Conservation (phyloP, 2,113 vertebrate species). For the Gobio gobio region DNA sequence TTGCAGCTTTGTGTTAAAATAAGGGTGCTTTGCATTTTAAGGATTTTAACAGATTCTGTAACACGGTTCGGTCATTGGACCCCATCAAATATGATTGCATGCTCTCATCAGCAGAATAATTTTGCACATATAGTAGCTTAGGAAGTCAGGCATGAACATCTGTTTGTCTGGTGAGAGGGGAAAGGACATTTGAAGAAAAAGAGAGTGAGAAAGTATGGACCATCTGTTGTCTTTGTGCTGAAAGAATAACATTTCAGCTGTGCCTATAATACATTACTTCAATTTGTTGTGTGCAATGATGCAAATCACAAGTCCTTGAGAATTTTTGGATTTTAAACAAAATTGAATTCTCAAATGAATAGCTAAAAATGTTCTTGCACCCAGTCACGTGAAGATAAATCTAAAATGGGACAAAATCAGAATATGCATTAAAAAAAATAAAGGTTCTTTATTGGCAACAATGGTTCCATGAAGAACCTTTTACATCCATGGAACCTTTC, state of each 20-base stretch:
- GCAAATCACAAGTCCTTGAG: background rate
- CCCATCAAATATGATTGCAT: background rate
- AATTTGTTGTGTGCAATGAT: background rate
- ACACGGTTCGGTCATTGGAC: background rate
- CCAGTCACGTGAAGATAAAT: background rate
- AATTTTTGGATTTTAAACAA: background rate
- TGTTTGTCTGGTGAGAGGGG: slow-evolving; percentile 1
- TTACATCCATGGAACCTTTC: too few relatives aligned
- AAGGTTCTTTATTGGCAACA: too few relatives aligned
- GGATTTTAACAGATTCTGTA: background rate
- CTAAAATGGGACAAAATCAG: background rate
- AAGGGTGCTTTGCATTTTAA: background rate
- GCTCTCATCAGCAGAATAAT: background rate
- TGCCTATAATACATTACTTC: slow-evolving; percentile 10
- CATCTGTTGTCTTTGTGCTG: slow-evolving; percentile 41
- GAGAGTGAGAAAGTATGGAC: slow-evolving; percentile 5
- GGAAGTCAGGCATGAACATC: slow-evolving; percentile 7
- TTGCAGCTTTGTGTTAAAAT: background rate
- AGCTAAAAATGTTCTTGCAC: background rate
- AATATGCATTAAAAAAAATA: background rate
- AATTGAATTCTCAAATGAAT: background rate
- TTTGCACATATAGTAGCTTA: slow-evolving; percentile 9
- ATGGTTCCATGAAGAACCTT: too few relatives aligned
- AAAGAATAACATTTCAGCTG: slow-evolving; percentile 23
- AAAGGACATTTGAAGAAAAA: slow-evolving; percentile 8